These are phyloP conservation scores for Rhogogaster chlorosoma DNA, from an alignment of 2,888 invertebrate species.

Conservation along the genomic window DNA sequence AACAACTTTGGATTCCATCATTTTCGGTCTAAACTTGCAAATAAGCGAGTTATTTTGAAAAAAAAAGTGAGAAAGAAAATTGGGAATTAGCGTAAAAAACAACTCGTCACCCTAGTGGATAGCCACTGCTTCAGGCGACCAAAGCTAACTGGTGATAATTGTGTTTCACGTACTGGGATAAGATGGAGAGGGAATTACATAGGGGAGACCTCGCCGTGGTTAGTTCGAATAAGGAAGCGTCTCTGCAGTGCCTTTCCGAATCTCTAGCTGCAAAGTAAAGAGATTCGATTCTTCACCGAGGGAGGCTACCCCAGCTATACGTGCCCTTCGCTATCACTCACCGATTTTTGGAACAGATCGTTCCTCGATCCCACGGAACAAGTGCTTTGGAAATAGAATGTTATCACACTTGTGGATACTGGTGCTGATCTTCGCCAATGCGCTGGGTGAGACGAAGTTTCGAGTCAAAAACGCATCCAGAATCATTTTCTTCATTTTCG, in stretches of 20 bases:
- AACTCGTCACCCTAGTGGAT: no score
- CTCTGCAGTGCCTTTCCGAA: constrained; percentile 20
- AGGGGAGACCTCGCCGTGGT: constrained; percentile 26
- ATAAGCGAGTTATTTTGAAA: no score
- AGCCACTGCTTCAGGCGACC: constrained; percentile 21
- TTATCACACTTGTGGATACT: neutral
- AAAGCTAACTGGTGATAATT: constrained; percentile 46
- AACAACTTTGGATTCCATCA: no score
- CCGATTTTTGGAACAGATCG: neutral
- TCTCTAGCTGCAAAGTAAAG: constrained; percentile 13
- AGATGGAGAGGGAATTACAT: constrained; percentile 40
- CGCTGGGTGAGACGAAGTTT: neutral
- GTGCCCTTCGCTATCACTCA: neutral
- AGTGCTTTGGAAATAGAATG: neutral
- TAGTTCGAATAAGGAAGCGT: constrained; percentile 25
- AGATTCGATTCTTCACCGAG: neutral
- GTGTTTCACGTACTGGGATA: constrained; percentile 22
- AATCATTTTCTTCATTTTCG: neutral
- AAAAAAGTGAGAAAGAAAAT: no score
- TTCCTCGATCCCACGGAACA: neutral
- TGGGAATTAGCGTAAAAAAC: no score
- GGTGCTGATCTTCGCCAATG: neutral
- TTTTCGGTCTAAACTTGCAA: no score
- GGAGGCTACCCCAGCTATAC: neutral
- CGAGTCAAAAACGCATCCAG: neutral